Evolutionary conservation across 2,888 invertebrate genomes (phyloP), one percentile per base, ranked within the genome.

Genomic region (Leptopilina myrica): DNA sequence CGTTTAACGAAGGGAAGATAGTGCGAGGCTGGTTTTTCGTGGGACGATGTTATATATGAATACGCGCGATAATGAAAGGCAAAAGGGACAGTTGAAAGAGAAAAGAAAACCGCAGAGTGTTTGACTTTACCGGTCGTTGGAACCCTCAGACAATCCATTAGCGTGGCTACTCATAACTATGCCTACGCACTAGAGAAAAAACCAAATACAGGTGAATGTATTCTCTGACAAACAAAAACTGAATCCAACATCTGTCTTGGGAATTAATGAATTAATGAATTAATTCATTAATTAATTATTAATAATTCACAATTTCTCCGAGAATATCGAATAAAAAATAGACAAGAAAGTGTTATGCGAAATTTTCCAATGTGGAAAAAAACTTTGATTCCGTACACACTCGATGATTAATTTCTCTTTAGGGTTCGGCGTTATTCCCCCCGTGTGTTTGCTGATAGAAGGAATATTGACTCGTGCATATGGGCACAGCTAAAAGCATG

Each of bases 401-500:
- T 12, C 5, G 56, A 56, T 56, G 14, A 56, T 56, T 14, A 56
- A 43, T 59, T 15, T 59, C n/a, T 59, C 15, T 26, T 4, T 5
- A 11, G 67, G 15, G 46, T 49, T 11, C 12, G 9, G 12, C 53
- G 14, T 20, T 73, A 20, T 20, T 20, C 20, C 20, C 62, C 59
- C 12, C 75, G 15, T 62, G 62, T 56, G 73, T 76, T 1, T 62
- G 20, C 49, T n/a, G 64, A 53, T 56, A 78, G 69, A 33, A 75
- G 76, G 40, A 62, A 33, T 73, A 73, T 73, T 49, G 65, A 69
- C 53, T 64, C 67, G 49, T 75, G 73, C 73, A n/a, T 59, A 26
- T 33, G 33, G 20, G 20, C n/a, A 33, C 76, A 78, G 77, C 67
- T 78, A 79, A 62, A 73, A 76, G 78, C 83, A 86, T 77, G 85